Base-by-base conservation (phyloP, 2,888 invertebrate genomes). In the Tachina lurida region DNA sequence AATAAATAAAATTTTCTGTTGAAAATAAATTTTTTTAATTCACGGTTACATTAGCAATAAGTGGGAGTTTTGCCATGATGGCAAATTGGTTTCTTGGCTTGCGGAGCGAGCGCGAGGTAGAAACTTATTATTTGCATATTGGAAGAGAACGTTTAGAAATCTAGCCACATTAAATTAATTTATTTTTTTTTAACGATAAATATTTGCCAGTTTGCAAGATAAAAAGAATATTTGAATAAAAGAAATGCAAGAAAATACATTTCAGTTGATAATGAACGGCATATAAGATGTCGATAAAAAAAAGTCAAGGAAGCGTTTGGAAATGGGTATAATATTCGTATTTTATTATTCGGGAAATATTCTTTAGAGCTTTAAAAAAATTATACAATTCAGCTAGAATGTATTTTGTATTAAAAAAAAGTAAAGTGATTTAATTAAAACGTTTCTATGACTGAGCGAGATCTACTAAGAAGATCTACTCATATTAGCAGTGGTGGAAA, bases 11-110 rank as follows among this genome's bases (percentile, higher is more conserved):
- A 52, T n/a, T 58, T 67, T 67, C 15, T 58, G 62, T 70, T 68
- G n/a, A 17, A 76, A 74, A 70, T 80, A 52, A 67, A 68, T 62
- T 71, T 31, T 31, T 71, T 3, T 62, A 84, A 80, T 84, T 84
- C 84, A 80, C 76, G 84, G 80, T 76, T 84, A 77, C 43, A 41
- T 15, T 43, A 43, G 8, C 7, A 58, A 17, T 39, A 84, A 73
- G 84, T 73, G 80, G 76, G 80, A 73, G 76, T 62, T 70, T 58
- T 68, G 43, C 13, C 9, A 49, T 13, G 22, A 43, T 7, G 43
- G 8, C 58, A 39, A 54, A n/a, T 15, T 17, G 17, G 12, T 47
- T n/a, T 45, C 45, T 15, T 13, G n/a, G 41, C 4, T 13, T 49
- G 49, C 10, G 13, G 39, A 39, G 58, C 3, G 39, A 39, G 58